Evolutionary conservation across 2,113 vertebrate genomes (phyloP).

Genomic region (Emberiza fucata): DNA sequence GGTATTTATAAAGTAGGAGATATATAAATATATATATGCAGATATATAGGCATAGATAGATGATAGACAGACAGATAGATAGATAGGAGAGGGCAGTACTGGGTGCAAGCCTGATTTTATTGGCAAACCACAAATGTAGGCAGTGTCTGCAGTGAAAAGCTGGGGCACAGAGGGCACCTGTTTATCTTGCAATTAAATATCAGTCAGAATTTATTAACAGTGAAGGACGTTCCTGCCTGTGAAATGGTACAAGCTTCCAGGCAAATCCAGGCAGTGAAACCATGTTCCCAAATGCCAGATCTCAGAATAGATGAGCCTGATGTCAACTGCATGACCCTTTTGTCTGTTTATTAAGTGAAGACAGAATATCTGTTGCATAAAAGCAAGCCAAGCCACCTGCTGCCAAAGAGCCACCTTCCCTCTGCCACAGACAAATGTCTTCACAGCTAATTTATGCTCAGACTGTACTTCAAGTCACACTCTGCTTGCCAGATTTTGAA

Average conservation of each 20-base stretch:
- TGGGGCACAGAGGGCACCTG: neutral
- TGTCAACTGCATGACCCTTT: conserved; percentile 44
- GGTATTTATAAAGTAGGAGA: neutral
- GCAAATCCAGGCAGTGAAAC: neutral
- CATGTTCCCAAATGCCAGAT: conserved; percentile 39
- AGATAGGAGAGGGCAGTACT: neutral
- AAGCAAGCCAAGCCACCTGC: conserved; percentile 32
- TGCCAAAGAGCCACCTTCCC: conserved; percentile 37
- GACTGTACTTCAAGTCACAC: neutral
- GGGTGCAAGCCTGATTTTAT: neutral
- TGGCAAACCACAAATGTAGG: neutral
- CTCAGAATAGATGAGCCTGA: conserved; percentile 59
- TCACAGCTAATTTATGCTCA: conserved; percentile 22
- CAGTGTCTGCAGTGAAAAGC: neutral
- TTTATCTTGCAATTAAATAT: neutral
- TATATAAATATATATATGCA: neutral
- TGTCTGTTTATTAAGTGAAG: conserved; percentile 45
- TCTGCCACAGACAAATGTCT: neutral
- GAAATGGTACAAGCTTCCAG: conserved; percentile 1
- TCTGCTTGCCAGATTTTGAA: neutral
- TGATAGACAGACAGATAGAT: neutral
- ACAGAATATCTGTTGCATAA: conserved; percentile 11
- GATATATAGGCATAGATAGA: neutral
- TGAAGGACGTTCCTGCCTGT: conserved; percentile 20
- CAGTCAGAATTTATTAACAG: conserved; percentile 19